Base-by-base conservation (phyloP, 1,140 invertebrate genomes). In the Drosophila sechellia region DNA sequence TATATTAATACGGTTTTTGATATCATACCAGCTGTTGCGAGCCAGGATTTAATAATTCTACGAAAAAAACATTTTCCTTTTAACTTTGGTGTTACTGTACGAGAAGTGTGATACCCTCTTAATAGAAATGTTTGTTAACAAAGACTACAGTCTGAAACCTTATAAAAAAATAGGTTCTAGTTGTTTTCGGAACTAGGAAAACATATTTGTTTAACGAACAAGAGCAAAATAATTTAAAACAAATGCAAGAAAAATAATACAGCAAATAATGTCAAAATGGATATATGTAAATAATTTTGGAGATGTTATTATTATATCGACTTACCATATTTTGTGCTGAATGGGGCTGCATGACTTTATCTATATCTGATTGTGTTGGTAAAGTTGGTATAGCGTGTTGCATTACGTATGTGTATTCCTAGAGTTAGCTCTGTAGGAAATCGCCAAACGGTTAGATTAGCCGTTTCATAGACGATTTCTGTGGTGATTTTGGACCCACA, bases 261-360 rank as follows among this genome's bases (percentile, higher is more conserved):
- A 35, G 12, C 27, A 20, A 31, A 49, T 15, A 2, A 49, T 15
- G 3, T 17, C n/a, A 31, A 31, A 31, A 31, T 31, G 31, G 6
- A 31, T 31, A 31, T 31, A 31, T 31, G 25, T 22, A 17, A 34
- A 31, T 22, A 12, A 56, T 31, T 58, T 15, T 5, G 11, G 0
- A 12, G 20, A 12, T 37, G 27, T 12, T 6, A 35, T 48, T 37
- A 1, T 31, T 25, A 27, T 10, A n/a, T 52, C 6, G 37, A 48
- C 79, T 58, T 76, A 91, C 89, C 89, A 91, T 89, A 72, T 91
- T 89, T 91, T 91, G 80, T 52, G 74, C 42, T 74, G 79, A 78
- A 75, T 83, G 89, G 17, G 83, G 89, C 79, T 91, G 89, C 89
- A 91, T 91, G 66, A 63, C 66, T 75, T 64, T 90, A 34, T 72